Evolutionary conservation across 2,113 vertebrate species (phyloP), one percentile per base, ranked within the genome.

Genomic region (Salvator merianae): DNA sequence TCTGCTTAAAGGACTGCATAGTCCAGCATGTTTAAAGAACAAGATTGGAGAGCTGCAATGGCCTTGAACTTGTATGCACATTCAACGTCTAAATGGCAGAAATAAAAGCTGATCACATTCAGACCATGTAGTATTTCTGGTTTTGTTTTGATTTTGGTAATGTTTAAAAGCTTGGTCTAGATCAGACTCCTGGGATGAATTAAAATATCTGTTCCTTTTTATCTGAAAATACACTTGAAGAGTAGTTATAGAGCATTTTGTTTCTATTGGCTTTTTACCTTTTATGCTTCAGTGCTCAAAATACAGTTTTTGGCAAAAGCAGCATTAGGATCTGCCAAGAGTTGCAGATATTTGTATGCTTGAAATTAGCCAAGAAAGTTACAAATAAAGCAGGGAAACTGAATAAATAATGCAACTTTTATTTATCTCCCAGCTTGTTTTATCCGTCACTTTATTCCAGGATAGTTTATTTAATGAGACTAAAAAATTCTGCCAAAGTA

Each of bases 361-460:
- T 38, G 2, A n/a, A 36, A 66, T 50, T 79, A 34, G 43, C 28
- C n/a, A 18, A 4, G 75, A 83, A 69, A 36, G 36, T 36, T 43
- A 0, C 0, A 62, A 70, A 69, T 77, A 53, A 85, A 69, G 47
- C 32, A 63, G 28, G 47, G 30, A 0, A 0, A 47, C 24, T 16
- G 8, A 32, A 18, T 5, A 43, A 36, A 69, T 32, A 63, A 30
- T 59, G 13, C 8, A 78, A 76, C 81, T 79, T 28, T 77, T 16
- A 32, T 34, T 47, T 7, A 30, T 40, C 34, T 55, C 7, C 28
- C 3, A 10, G 24, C 16, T 24, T 55, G 53, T 20, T 24, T 47
- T 59, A 59, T 59, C 55, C 55, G 16, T 59, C 14, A 59, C 14
- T 55, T 76, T 9, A 34, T 24, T 32, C 50, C 74, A 24, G 32